Percentiles rank a stretch among this genome's conserved stretches.
Conservation (phyloP, 2,888 invertebrate species). For the Tupiocoris notatus region DNA sequence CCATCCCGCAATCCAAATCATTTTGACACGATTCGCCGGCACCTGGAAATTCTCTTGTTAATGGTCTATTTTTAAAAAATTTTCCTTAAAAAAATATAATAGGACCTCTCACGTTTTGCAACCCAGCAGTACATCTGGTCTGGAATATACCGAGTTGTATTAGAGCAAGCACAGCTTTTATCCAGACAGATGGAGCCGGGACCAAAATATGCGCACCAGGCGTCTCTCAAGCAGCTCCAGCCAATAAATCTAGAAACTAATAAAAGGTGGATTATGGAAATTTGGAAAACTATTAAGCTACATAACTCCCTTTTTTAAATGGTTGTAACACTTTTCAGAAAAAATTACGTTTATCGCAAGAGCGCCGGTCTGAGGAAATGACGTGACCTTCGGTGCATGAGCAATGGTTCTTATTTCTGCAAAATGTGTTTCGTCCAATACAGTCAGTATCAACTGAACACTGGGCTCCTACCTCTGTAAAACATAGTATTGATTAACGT, state of each 20-base stretch:
- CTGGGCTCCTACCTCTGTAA: slow-evolving; percentile 52
- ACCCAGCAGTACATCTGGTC: slow-evolving; percentile 52
- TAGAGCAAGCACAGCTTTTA: slow-evolving; percentile 51
- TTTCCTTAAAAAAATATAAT: too few relatives aligned
- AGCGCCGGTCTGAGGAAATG: slow-evolving; percentile 49
- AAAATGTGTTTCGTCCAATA: slow-evolving; percentile 49
- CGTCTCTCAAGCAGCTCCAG: slow-evolving; percentile 48
- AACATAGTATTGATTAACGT: too few relatives aligned
- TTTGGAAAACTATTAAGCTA: too few relatives aligned
- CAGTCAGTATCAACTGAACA: slow-evolving; percentile 46
- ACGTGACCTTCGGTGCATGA: slow-evolving; percentile 49
- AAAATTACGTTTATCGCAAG: slow-evolving; percentile 51
- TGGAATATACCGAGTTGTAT: slow-evolving; percentile 50
- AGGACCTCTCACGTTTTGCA: slow-evolving; percentile 47
- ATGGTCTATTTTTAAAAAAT: neutral
- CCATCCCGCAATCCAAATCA: slow-evolving; percentile 51
- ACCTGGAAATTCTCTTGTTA: slow-evolving; percentile 21
- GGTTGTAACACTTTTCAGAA: neutral
- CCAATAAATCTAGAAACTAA: slow-evolving; percentile 49
- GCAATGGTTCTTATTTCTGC: slow-evolving; percentile 49
- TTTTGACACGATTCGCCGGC: slow-evolving; percentile 49
- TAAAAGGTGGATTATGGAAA: too few relatives aligned
- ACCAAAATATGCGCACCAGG: slow-evolving; percentile 52
- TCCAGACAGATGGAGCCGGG: slow-evolving; percentile 50
- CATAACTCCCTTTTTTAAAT: too few relatives aligned